These are phyloP conservation scores for Temnothorax longispinosus DNA, from an alignment of 1,140 invertebrate species.

Conservation along the genomic window DNA sequence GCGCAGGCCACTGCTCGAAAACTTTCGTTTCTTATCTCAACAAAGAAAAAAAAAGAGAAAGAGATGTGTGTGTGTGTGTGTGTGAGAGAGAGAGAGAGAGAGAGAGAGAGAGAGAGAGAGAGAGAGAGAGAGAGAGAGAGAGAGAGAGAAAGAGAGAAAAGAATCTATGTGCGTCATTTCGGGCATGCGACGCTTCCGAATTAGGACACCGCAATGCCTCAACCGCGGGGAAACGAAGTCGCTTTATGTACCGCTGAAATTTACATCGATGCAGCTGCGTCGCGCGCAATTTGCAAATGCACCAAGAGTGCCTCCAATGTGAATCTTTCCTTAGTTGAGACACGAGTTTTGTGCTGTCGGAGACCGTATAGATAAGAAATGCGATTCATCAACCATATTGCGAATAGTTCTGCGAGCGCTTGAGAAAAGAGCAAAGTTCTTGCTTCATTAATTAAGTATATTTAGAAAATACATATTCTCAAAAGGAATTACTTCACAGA, in stretches of 20 bases:
- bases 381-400: conserved; percentile 38
- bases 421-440: conserved; percentile 2
- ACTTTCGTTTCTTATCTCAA: conserved; percentile 38
- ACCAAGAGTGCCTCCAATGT: conserved; percentile 39
- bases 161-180: conserved; percentile 50
- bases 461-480: conserved; percentile 4
- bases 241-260: conserved; percentile 47
- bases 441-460: conserved; percentile 31
- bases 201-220: conserved; percentile 36
- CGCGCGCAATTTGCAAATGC: conserved; percentile 58
- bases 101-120: neutral
- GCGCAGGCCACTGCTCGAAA: conserved; percentile 25
- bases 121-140: neutral
- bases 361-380: conserved; percentile 26
- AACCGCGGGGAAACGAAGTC: conserved; percentile 13
- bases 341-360: neutral
- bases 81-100: neutral
- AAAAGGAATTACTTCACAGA: neutral
- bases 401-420: neutral
- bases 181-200: conserved; percentile 41
- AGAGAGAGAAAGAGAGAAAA: neutral
- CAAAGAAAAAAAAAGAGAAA: neutral
- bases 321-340: conserved; percentile 48
- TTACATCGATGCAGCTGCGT: conserved; percentile 56
- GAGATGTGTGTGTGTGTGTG: neutral